Evolutionary conservation across 2,888 invertebrate species (phyloP).

Genomic region (Sceliomorpha sp.): DNA sequence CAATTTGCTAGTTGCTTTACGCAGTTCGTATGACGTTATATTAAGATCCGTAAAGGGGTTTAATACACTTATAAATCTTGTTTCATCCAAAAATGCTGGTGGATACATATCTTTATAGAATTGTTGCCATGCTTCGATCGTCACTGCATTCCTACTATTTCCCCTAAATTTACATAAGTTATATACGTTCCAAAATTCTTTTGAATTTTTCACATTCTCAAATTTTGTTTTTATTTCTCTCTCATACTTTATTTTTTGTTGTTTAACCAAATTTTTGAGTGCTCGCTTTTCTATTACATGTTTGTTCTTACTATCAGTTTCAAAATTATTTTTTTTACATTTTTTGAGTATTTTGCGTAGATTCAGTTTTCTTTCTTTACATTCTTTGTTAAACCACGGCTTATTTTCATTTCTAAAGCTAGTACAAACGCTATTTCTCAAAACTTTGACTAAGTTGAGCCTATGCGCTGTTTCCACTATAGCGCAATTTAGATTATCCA

Average conservation of each 20-base stretch:
- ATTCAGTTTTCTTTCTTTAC: not conserved
- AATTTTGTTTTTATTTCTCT: not conserved
- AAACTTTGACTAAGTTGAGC: not conserved
- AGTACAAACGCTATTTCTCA: too few relatives aligned
- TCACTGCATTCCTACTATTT: too few relatives aligned
- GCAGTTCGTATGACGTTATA: too few relatives aligned
- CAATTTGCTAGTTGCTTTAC: too few relatives aligned
- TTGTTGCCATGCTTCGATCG: too few relatives aligned
- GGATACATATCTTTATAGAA: too few relatives aligned
- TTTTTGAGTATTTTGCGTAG: not conserved
- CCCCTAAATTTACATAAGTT: not conserved
- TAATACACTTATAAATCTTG: too few relatives aligned
- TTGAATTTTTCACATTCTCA: not conserved
- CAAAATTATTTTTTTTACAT: constrained; percentile 3
- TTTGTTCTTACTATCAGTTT: not conserved
- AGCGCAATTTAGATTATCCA: not conserved
- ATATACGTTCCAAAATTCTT: not conserved
- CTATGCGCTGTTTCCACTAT: not conserved
- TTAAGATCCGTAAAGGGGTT: too few relatives aligned
- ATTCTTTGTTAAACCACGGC: not conserved
- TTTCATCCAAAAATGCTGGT: too few relatives aligned
- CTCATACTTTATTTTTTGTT: not conserved
- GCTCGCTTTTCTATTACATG: not conserved
- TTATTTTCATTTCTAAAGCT: not conserved
- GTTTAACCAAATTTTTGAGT: not conserved